Evolutionary conservation across 2,888 invertebrate species (phyloP).

Genomic region (Acrobasis suavella): DNA sequence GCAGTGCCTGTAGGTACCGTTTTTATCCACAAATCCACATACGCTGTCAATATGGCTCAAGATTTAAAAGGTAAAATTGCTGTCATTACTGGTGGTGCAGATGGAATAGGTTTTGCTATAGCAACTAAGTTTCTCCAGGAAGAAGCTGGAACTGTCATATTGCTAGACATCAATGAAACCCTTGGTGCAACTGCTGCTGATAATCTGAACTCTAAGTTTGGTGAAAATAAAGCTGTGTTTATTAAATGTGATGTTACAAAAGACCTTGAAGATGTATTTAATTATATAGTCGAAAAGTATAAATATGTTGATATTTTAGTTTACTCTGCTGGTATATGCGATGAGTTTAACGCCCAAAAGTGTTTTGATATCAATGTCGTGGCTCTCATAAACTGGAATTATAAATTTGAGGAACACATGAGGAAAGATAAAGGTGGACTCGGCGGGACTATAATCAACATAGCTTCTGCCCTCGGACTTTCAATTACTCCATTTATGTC

Average conservation of each 20-base stretch:
- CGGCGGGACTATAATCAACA: conserved; percentile 83
- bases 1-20: neutral
- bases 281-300: neutral
- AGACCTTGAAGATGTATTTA: neutral
- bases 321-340: neutral
- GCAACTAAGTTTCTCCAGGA: neutral
- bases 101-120: conserved; percentile 7
- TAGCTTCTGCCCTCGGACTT: conserved; percentile 70
- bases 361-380: neutral
- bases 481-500: neutral
- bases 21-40: neutral
- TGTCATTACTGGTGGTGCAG: conserved; percentile 9
- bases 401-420: conserved; percentile 75
- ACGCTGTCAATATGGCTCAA: neutral
- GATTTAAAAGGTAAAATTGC: conserved; percentile 4
- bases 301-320: conserved; percentile 2
- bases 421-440: conserved; percentile 67
- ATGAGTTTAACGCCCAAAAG: neutral
- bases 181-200: neutral
- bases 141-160: neutral
- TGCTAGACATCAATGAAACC: conserved; percentile 6
- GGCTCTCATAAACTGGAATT: conserved; percentile 1
- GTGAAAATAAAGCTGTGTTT: conserved; percentile 1
- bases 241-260: conserved; percentile 10
- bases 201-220: neutral